Evolutionary conservation across 2,797 vertebrate species (phyloP).

Genomic region (Megaceryle alcyon): DNA sequence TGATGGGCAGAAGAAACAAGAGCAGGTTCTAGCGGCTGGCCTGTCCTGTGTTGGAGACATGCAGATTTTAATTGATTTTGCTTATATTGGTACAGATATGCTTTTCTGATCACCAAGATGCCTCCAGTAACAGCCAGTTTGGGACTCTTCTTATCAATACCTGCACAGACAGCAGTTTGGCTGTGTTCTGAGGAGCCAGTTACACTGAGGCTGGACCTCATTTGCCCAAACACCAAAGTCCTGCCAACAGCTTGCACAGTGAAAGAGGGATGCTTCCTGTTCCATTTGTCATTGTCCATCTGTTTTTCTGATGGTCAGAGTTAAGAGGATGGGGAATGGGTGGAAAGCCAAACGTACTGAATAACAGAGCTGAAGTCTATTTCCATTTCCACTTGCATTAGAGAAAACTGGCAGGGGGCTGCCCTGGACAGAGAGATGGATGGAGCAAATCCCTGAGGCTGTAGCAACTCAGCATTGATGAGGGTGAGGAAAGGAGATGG

Average conservation of each 20-base stretch:
- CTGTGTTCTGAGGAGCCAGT: not conserved
- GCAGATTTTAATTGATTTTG: not conserved
- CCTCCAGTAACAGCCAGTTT: not conserved
- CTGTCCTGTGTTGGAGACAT: not conserved
- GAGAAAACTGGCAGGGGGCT: not conserved
- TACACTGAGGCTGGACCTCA: not conserved
- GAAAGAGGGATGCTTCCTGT: not conserved
- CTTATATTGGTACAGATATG: not conserved
- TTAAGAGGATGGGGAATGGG: not conserved
- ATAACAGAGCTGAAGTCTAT: not conserved
- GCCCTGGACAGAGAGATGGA: not conserved
- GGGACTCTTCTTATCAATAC: not conserved
- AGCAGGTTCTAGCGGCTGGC: not conserved
- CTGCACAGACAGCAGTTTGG: not conserved
- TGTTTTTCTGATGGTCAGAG: not conserved
- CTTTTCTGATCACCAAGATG: not conserved
- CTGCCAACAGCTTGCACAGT: not conserved
- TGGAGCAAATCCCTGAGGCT: not conserved
- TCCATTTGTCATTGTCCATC: not conserved
- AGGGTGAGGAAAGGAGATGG: not conserved
- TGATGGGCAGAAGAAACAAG: not conserved
- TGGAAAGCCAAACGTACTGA: not conserved
- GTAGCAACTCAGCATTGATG: not conserved
- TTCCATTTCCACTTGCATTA: not conserved
- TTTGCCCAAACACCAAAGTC: not conserved